Evolutionary conservation across 2,113 vertebrate species (phyloP), one percentile per base, ranked within the genome.

Genomic region (Saimiri boliviensis): DNA sequence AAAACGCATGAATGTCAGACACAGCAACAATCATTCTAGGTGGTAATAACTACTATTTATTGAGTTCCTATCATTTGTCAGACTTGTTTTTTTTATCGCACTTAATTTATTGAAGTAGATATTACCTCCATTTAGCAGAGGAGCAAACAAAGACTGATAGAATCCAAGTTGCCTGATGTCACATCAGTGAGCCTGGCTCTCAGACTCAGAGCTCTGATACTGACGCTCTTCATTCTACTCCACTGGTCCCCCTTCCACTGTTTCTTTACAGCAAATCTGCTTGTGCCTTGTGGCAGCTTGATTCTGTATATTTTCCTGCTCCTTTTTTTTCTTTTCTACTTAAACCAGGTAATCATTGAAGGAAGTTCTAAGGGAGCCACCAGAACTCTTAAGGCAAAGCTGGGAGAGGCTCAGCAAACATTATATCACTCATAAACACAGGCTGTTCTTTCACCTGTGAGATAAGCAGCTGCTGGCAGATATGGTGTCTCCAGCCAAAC

Each of bases 351-450:
- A 77, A 56, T 73, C 80, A 40, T 8, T 82, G 32, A 45, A 49
- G 21, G 85, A 58, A 45, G 11, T 77, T 88, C 25, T 91, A 79
- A 86, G 66, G 76, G 32, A 76, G 13, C 27, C 45, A 30, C 60
- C 19, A 11, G 71, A 49, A 32, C 60, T 89, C 60, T 25, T 20
- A 70, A 88, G 32, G 68, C 35, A 32, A 58, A 85, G 63, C 37
- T 82, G 76, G 49, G 70, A 95, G 63, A 84, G 68, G 88, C 63
- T 92, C 63, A 56, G 52, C 47, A 85, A 89, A 95, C 42, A 58
- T 9, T 30, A 35, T 12, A 40, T 2, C 54, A 27, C 56, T n/a
- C 25, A 37, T 35, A 91, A 91, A 88, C 77, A 93, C 58, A 88
- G 66, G 40, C 60, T 91, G 49, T 35, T 54, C 19, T 84, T 63